These are phyloP conservation scores for Tetragonula clypearis DNA, from an alignment of 1,140 invertebrate genomes.

Conservation along the genomic window DNA sequence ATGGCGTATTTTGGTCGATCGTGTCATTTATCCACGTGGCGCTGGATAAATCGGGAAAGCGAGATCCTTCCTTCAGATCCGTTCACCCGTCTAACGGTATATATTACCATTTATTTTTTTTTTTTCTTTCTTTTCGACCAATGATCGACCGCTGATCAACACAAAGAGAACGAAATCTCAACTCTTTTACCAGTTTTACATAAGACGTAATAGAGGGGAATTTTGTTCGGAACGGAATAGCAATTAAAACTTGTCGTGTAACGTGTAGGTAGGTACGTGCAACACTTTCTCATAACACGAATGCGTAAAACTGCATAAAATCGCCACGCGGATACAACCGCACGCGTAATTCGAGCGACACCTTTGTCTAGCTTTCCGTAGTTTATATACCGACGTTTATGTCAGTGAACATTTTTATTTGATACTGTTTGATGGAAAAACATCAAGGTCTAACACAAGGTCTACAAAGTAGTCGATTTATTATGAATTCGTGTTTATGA, in stretches of 20 bases:
- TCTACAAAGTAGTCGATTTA: neutral
- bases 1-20: neutral
- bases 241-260: neutral
- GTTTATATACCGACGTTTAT: too few relatives aligned
- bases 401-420: neutral
- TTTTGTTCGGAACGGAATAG: conserved; percentile 14
- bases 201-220: conserved; percentile 30
- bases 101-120: neutral
- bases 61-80: too few relatives aligned
- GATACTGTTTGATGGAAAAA: too few relatives aligned
- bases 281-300: conserved; percentile 32
- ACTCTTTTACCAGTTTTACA: conserved; percentile 43
- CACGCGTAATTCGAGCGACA: neutral
- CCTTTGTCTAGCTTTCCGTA: neutral
- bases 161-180: neutral
- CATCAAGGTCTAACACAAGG: too few relatives aligned
- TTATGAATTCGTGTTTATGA: too few relatives aligned
- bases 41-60: neutral
- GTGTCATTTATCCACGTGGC: neutral
- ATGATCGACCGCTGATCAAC: neutral
- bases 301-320: conserved; percentile 18
- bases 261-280: neutral
- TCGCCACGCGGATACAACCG: neutral
- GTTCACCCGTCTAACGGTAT: conserved; percentile 33
- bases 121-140: neutral